Evolutionary conservation across 2,113 vertebrate genomes (phyloP), one percentile per base, ranked within the genome.

Genomic region (Myotis brandtii): DNA sequence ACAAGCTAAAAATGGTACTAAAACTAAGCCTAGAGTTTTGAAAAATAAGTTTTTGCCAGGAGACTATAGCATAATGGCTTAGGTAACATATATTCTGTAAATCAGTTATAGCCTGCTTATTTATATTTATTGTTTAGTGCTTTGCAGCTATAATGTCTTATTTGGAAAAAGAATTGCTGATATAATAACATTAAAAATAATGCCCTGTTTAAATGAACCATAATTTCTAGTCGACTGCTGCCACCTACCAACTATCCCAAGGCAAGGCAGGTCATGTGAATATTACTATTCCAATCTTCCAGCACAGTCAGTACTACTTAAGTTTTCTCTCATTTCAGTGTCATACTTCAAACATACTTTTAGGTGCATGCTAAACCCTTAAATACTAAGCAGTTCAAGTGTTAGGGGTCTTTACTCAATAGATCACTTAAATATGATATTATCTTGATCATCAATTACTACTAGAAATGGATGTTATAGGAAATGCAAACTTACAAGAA

Each of bases 191-290:
- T 91, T 82, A 67, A 91, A 92, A 93, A 75, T 25, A 88, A 30
- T 32, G 32, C 2, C 2, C 13, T 14, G 16, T 3, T 37, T 72
- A 37, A 89, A 86, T 0, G 6, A 81, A 72, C 13, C 18, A 69
- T 72, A 83, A 91, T 95, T 82, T 70, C 77, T 69, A 70, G 34
- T 98, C 75, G 75, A 52, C 95, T 98, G 94, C 98, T 98, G 98
- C 98, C 98, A 98, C 89, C 98, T 98, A 86, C 79, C 98, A 97
- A 92, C 96, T 77, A 50, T 27, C 1, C 43, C 40, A 67, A 70
- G 96, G 96, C 64, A 97, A 96, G 25, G 46, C 88, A 64, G 64
- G 32, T 88, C 18, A 46, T 59, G 50, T 18, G 25, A 11, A n/a
- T 11, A 81, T 43, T 20, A 50, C 25, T 46, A 18, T 21, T 69